Conservation (phyloP, 2,888 invertebrate species). For the Carterocephalus palaemon region DNA sequence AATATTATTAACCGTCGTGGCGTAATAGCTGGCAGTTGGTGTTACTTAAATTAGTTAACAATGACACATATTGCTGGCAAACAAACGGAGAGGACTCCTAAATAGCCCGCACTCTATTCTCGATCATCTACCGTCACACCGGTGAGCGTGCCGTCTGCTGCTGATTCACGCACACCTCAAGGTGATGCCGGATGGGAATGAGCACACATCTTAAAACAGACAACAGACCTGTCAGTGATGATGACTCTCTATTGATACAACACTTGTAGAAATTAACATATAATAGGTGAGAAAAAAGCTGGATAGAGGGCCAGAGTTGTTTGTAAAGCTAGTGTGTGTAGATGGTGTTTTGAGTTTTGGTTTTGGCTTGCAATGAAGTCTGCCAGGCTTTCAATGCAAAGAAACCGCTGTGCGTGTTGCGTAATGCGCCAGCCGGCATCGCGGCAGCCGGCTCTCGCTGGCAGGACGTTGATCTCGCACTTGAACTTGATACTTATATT, state of each 20-base stretch:
- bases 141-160: conserved; percentile 67
- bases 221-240: conserved; percentile 16
- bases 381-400: conserved; percentile 46
- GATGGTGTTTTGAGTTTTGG: not conserved
- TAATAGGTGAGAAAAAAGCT: too few species aligned
- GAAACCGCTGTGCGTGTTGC: conserved; percentile 48
- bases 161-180: conserved; percentile 75
- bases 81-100: conserved; percentile 73
- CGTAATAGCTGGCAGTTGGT: conserved; percentile 74
- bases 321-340: too few species aligned
- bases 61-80: conserved; percentile 79
- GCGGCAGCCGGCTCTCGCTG: too few species aligned
- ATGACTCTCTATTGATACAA: conserved; percentile 4
- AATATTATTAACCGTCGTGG: conserved; percentile 49
- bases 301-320: too few species aligned
- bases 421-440: conserved; percentile 47
- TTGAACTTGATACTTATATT: conserved; percentile 35
- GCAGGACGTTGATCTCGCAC: conserved; percentile 67
- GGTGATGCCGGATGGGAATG: conserved; percentile 51
- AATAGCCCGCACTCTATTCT: conserved; percentile 76
- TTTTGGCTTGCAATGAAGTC: conserved; percentile 29
- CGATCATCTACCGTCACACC: conserved; percentile 68
- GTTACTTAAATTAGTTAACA: conserved; percentile 79
- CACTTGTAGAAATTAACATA: too few species aligned
- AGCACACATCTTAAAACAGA: conserved; percentile 33